These are phyloP conservation scores for Liolophura sinensis DNA, from an alignment of 1,140 invertebrate species.

Conservation along the genomic window DNA sequence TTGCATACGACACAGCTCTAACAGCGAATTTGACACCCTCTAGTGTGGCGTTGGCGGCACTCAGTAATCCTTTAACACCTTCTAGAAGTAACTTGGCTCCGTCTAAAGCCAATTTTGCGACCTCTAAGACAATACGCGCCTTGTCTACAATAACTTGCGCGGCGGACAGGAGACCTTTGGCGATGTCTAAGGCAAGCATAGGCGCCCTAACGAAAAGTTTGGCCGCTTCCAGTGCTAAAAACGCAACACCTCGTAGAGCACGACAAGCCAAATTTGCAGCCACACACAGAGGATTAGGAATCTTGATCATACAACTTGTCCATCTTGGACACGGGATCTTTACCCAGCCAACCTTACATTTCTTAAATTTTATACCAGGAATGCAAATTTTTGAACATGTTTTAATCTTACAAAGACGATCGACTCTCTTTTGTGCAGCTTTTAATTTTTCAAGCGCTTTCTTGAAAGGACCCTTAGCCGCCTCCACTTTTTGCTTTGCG, in stretches of 20 bases:
- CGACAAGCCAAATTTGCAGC: conserved; percentile 12
- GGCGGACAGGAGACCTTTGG: conserved; percentile 10
- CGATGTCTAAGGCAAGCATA: conserved; percentile 12
- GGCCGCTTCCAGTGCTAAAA: conserved; percentile 9
- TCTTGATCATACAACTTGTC: conserved; percentile 15
- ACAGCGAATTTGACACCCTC: conserved; percentile 16
- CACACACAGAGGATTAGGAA: conserved; percentile 14
- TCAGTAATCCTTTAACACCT: conserved; percentile 6
- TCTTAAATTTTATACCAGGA: conserved; percentile 13
- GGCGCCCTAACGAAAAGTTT: conserved; percentile 13
- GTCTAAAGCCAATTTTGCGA: conserved; percentile 10
- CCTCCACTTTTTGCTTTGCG: conserved; percentile 17
- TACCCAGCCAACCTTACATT: conserved; percentile 7
- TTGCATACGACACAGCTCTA: conserved; percentile 4
- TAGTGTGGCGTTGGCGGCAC: conserved; percentile 9
- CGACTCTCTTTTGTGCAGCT: conserved; percentile 18
- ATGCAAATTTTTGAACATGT: conserved; percentile 12
- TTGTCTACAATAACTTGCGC: conserved; percentile 19
- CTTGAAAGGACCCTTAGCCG: conserved; percentile 13
- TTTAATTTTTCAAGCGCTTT: conserved; percentile 9
- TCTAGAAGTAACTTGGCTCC: conserved; percentile 9
- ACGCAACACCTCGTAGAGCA: conserved; percentile 9
- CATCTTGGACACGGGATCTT: conserved; percentile 15
- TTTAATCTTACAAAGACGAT: conserved; percentile 20
- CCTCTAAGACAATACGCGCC: conserved; percentile 4